A percentile compares a stretch with the other conserved stretches of the same genome.
Evolutionary conservation across 2,797 vertebrate genomes (phyloP).

Genomic region (Pangasius macronema): DNA sequence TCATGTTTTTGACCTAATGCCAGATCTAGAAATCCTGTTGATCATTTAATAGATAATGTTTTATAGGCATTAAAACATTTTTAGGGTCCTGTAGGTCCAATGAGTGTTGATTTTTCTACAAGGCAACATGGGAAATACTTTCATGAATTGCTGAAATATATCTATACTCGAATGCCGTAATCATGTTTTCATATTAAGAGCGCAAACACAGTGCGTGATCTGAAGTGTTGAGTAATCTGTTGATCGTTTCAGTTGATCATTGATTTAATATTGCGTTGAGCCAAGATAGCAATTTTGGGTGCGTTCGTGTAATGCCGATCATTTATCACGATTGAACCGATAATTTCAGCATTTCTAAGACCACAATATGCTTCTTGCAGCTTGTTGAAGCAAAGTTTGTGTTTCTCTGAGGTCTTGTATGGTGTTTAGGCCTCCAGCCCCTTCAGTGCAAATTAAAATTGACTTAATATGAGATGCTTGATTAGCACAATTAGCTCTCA

Average conservation of each 20-base stretch:
- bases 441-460: constrained; percentile 24
- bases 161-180: constrained; percentile 59
- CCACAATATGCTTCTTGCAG: not conserved
- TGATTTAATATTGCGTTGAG: constrained; percentile 57
- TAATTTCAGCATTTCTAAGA: not conserved
- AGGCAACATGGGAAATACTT: constrained; percentile 19
- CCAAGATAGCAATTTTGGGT: constrained; percentile 47
- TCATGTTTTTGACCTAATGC: not conserved
- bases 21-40: not conserved
- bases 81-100: not conserved
- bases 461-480: constrained; percentile 32
- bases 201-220: constrained; percentile 63
- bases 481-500: constrained; percentile 39
- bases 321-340: constrained; percentile 41
- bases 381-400: constrained; percentile 20
- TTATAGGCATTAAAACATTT: not conserved
- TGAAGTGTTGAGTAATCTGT: constrained; percentile 70
- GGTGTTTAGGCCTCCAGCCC: constrained; percentile 16
- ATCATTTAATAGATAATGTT: not conserved
- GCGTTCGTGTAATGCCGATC: constrained; percentile 67
- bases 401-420: not conserved
- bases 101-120: not conserved
- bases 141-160: constrained; percentile 28
- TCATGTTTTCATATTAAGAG: constrained; percentile 67
- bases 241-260: constrained; percentile 48